These are phyloP conservation scores for Cryptocheilus praepositus DNA, from an alignment of 2,888 invertebrate species.

Conservation along the genomic window DNA sequence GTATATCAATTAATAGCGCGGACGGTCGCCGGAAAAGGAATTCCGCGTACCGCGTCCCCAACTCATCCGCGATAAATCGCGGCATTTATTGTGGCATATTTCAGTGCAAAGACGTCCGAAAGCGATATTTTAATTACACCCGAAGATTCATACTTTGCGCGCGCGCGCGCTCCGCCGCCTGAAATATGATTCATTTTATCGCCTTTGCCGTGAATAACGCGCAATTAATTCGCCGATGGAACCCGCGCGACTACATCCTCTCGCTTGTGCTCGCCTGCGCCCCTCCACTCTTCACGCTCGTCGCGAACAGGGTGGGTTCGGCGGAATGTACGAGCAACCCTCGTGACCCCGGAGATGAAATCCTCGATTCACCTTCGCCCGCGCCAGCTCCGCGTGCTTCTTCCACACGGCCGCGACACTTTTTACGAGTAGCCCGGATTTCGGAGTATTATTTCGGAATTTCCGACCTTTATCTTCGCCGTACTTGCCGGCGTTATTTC, in stretches of 20 bases:
- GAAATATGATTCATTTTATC: slow-evolving; percentile 30
- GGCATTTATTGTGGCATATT: not conserved
- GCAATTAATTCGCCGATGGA: slow-evolving; percentile 30
- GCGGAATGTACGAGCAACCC: slow-evolving; percentile 2
- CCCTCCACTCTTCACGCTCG: too few species aligned
- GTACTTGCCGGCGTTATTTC: too few species aligned
- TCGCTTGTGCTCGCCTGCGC: not conserved
- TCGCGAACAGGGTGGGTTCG: too few species aligned
- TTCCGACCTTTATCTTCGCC: too few species aligned
- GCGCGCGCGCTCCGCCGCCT: slow-evolving; percentile 13
- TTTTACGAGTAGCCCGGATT: slow-evolving; percentile 25
- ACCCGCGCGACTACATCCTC: slow-evolving; percentile 12
- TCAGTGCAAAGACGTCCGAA: not conserved
- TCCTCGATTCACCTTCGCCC: slow-evolving; percentile 32
- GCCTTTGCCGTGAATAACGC: slow-evolving; percentile 26
- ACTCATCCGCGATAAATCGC: not conserved
- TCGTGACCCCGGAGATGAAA: slow-evolving; percentile 26
- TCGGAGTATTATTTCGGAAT: too few species aligned
- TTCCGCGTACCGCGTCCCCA: not conserved
- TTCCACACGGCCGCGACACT: slow-evolving; percentile 28
- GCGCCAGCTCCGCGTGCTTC: slow-evolving; percentile 15
- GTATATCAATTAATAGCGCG: not conserved
- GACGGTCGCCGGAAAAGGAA: not conserved
- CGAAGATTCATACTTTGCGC: not conserved
- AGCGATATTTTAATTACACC: not conserved